Conservation (phyloP, 1,140 invertebrate species). For the Drosophila miranda region DNA sequence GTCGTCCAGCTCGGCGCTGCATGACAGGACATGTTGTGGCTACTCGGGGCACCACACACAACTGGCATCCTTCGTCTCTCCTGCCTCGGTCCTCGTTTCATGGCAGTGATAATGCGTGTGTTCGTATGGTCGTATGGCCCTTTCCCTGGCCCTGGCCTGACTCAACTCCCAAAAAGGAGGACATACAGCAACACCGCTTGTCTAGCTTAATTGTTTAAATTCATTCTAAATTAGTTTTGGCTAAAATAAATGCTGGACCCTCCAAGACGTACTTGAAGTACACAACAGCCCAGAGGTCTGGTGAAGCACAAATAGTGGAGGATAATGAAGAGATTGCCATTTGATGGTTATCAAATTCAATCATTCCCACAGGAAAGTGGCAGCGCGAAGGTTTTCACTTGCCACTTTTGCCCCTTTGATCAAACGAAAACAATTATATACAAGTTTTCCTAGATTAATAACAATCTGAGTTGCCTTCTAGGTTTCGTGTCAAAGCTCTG, state of each 20-base stretch:
- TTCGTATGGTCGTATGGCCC: conserved; percentile 35
- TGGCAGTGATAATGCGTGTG: conserved; percentile 47
- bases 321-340: no score
- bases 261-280: neutral
- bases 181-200: neutral
- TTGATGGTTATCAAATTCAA: no score
- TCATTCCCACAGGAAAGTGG: no score
- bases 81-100: conserved; percentile 23
- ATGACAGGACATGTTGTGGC: conserved; percentile 78
- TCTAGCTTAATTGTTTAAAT: conserved; percentile 60
- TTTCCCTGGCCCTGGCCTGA: neutral
- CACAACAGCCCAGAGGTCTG: no score
- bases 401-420: no score
- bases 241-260: neutral
- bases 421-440: no score
- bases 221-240: conserved; percentile 33
- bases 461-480: no score
- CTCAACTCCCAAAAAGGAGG: neutral
- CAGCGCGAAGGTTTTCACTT: no score
- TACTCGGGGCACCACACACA: conserved; percentile 52
- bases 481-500: no score
- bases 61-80: conserved; percentile 3
- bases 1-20: conserved; percentile 65
- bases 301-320: no score
- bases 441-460: no score